Evolutionary conservation across 2,888 invertebrate species (phyloP).

Genomic region (Dolichomitus sp.): DNA sequence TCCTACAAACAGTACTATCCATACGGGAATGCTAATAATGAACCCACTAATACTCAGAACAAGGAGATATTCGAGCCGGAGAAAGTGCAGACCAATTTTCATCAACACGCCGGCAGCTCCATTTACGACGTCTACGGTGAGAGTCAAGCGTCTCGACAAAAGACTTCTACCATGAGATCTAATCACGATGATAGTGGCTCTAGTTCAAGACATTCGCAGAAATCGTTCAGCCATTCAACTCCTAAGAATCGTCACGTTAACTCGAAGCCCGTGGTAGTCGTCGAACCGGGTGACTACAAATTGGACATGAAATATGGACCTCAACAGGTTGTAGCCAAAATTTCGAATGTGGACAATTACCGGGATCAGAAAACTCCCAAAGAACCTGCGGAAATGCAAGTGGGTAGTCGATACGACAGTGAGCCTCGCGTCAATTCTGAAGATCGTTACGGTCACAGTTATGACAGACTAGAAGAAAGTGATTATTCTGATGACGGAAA

Average conservation of each 20-base stretch:
- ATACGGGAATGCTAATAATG: slow-evolving; percentile 27
- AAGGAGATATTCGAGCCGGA: slow-evolving; percentile 69
- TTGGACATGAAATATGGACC: slow-evolving; percentile 70
- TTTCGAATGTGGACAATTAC: slow-evolving; percentile 60
- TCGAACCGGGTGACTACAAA: slow-evolving; percentile 75
- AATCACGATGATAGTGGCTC: slow-evolving; percentile 57
- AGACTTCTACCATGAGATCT: slow-evolving; percentile 67
- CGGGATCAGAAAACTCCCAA: slow-evolving; percentile 35
- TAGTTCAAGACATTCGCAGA: slow-evolving; percentile 37
- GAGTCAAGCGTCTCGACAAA: slow-evolving; percentile 52
- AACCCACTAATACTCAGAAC: slow-evolving; percentile 64
- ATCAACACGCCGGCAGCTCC: slow-evolving; percentile 64
- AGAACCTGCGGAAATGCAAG: slow-evolving; percentile 10
- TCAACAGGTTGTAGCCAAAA: slow-evolving; percentile 55
- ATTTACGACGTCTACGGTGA: slow-evolving; percentile 57
- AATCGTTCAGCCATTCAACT: slow-evolving; percentile 16
- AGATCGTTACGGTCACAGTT: slow-evolving; percentile 75
- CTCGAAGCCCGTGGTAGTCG: slow-evolving; percentile 78
- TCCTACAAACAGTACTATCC: slow-evolving; percentile 67
- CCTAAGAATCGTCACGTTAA: slow-evolving; percentile 59
- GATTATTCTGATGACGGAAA: slow-evolving; percentile 77
- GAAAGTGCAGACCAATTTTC: slow-evolving; percentile 74
- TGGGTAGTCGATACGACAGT: slow-evolving; percentile 31
- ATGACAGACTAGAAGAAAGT: slow-evolving; percentile 75
- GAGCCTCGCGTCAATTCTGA: slow-evolving; percentile 62